Evolutionary conservation across 2,888 invertebrate species (phyloP).

Genomic region (Heliconius hortense): DNA sequence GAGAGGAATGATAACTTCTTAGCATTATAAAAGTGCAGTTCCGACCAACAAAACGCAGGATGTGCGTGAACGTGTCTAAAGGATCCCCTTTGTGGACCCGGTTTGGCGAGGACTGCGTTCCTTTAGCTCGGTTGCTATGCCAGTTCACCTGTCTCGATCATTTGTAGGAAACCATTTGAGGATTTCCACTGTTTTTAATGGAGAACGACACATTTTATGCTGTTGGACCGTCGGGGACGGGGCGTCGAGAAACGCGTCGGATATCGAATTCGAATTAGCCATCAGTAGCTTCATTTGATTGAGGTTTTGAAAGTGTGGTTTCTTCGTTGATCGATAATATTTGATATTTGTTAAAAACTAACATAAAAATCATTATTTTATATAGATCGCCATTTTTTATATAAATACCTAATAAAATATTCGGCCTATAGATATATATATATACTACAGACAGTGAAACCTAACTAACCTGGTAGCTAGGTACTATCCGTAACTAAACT

Average conservation of each 20-base stretch:
- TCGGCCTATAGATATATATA: too few relatives aligned
- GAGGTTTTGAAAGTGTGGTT: conserved; percentile 54
- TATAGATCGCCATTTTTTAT: too few relatives aligned
- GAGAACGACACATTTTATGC: conserved; percentile 26
- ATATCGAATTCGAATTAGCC: conserved; percentile 75
- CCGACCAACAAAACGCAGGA: conserved; percentile 66
- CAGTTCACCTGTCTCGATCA: conserved; percentile 62
- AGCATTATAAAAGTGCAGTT: conserved; percentile 72
- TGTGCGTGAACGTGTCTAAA: conserved; percentile 58
- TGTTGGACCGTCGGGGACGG: conserved; percentile 36
- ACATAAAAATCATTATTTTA: background rate
- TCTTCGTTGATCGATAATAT: conserved; percentile 75
- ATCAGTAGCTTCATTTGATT: conserved; percentile 62
- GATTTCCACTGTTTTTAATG: conserved; percentile 24
- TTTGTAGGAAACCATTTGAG: conserved; percentile 32
- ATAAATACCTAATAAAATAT: background rate
- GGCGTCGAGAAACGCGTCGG: conserved; percentile 55
- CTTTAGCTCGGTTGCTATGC: conserved; percentile 61
- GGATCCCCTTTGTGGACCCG: conserved; percentile 57
- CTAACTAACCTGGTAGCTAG: background rate
- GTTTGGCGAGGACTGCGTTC: conserved; percentile 47
- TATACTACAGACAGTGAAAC: background rate
- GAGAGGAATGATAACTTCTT: conserved; percentile 73
- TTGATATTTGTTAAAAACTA: conserved; percentile 73
- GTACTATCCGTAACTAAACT: background rate